A percentile compares a stretch with the other conserved stretches of the same genome.
phyloP scores from a whole-genome alignment of 2,888 invertebrate species.

The Aspidiotus destructor region DNA sequence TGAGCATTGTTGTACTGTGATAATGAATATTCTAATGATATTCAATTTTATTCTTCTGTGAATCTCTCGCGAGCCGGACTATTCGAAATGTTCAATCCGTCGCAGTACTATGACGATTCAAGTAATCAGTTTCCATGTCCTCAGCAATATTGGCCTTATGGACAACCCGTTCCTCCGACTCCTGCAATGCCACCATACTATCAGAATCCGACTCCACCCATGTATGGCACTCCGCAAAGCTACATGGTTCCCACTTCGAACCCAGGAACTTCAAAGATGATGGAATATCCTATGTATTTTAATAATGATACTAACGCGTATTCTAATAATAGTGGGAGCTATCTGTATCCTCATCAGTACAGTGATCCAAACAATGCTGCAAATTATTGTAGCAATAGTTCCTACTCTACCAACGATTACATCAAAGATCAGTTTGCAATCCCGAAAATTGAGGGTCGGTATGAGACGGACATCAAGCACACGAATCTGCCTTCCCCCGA shows the following conservation, averaged over 20 bases:
- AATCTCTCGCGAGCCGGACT: background rate
- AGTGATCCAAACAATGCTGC: background rate
- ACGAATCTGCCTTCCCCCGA: conserved; percentile 18
- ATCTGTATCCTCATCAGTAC: background rate
- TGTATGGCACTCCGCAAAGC: background rate
- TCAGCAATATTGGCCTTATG: background rate
- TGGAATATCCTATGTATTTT: too few relatives aligned
- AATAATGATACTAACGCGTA: background rate
- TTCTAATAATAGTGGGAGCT: background rate
- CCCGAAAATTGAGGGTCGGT: background rate
- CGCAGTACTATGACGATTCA: background rate
- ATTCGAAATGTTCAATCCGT: background rate
- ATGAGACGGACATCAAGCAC: background rate
- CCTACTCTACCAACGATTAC: background rate
- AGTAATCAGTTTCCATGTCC: too few relatives aligned
- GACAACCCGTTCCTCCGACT: background rate
- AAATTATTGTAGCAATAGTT: background rate
- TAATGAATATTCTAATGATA: too few relatives aligned
- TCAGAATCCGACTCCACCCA: background rate
- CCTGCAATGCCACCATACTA: background rate
- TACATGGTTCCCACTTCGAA: too few relatives aligned
- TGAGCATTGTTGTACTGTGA: too few relatives aligned
- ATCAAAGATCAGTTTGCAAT: background rate
- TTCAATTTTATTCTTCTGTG: too few relatives aligned
- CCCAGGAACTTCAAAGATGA: too few relatives aligned